Evolutionary conservation across 2,797 vertebrate species (phyloP).

Genomic region (Labroides dimidiatus): DNA sequence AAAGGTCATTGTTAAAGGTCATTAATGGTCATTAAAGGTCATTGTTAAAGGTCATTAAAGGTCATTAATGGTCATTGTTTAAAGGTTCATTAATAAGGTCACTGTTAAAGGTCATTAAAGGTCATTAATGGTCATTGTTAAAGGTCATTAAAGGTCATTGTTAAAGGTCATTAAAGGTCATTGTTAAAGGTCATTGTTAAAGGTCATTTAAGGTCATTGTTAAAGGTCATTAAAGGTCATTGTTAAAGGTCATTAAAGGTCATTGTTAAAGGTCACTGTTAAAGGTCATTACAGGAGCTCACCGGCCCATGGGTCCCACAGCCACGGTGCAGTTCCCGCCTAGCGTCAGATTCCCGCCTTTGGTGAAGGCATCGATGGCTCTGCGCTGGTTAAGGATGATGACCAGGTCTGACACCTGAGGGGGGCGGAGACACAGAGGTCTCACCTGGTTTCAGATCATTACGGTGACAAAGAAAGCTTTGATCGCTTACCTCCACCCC

Average conservation of each 20-base stretch:
- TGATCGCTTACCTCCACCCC: constrained; percentile 90
- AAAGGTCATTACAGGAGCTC: constrained; percentile 12
- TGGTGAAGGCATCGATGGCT: constrained; percentile 96
- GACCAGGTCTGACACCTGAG: constrained; percentile 94
- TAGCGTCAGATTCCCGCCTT: constrained; percentile 96
- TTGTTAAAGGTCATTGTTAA: not conserved
- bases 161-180: not conserved
- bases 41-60: constrained; percentile 24
- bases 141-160: constrained; percentile 13
- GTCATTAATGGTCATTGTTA: not conserved
- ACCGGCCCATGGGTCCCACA: constrained; percentile 95
- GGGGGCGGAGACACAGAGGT: not conserved
- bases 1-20: not conserved
- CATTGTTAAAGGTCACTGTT: not conserved
- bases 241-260: not conserved
- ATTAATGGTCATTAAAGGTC: constrained; percentile 1
- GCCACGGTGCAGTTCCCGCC: constrained; percentile 96
- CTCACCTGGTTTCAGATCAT: not conserved
- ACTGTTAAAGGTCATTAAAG: not conserved
- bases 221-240: constrained; percentile 15
- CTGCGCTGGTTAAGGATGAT: constrained; percentile 95
- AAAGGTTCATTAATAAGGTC: not conserved
- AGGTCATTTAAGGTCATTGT: constrained; percentile 22
- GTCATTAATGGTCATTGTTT: too few species aligned
- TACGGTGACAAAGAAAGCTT: not conserved